Conservation (phyloP, 2,888 invertebrate genomes). For the Tetragonisca angustula region DNA sequence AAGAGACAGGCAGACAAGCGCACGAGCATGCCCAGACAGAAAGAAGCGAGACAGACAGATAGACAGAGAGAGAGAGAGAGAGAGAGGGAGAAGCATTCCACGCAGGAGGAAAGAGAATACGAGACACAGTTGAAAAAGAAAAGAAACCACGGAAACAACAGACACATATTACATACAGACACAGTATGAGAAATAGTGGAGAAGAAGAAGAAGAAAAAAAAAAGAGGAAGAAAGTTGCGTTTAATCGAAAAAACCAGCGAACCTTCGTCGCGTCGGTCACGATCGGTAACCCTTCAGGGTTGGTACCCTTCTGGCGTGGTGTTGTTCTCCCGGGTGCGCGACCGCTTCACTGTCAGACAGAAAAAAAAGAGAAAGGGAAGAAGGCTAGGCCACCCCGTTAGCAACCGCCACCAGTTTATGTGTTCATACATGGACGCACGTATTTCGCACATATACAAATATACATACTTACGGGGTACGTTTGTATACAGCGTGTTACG, state of each 20-base stretch:
- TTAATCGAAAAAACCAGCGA: slow-evolving; percentile 72
- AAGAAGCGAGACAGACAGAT: background rate
- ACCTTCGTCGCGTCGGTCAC: slow-evolving; percentile 79
- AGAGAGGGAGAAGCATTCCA: slow-evolving; percentile 15
- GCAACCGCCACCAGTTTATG: slow-evolving; percentile 65
- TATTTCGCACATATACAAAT: background rate
- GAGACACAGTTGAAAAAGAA: background rate
- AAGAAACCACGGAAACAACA: slow-evolving; percentile 5
- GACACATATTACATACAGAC: background rate
- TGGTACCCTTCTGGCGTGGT: slow-evolving; percentile 83
- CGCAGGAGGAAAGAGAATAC: background rate
- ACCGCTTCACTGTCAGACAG: slow-evolving; percentile 88
- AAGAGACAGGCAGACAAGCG: slow-evolving; percentile 9
- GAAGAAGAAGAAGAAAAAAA: slow-evolving; percentile 10
- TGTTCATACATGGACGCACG: background rate
- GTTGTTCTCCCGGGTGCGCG: slow-evolving; percentile 89
- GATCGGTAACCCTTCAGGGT: slow-evolving; percentile 80
- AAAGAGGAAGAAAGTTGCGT: slow-evolving; percentile 29
- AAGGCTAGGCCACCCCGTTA: slow-evolving; percentile 75
- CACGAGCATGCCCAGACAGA: background rate
- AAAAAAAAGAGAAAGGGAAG: slow-evolving; percentile 77
- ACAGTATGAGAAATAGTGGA: too few species aligned
- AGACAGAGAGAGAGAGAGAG: too few species aligned
- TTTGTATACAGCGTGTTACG: background rate
- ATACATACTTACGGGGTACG: too few species aligned